Base-by-base conservation (phyloP, 1,140 invertebrate species). In the Camponotus floridanus region DNA sequence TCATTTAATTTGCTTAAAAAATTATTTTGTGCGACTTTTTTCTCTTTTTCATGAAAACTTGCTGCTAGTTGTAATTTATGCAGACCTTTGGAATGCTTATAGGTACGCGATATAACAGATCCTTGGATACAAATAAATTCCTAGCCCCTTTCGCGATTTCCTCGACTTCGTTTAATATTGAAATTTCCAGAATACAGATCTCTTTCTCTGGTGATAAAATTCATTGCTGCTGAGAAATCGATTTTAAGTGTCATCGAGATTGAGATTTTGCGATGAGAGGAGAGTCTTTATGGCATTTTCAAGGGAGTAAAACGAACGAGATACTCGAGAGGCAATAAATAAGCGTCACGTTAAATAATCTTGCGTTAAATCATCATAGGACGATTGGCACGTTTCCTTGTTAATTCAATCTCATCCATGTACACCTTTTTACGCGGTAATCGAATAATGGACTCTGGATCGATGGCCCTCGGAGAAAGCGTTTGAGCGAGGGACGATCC, bases 361-460 rank as follows among this genome's bases (percentile, higher is more conserved):
- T 71, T 48, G 67, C 67, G 48, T 81, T 61, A 81, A 81, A 81
- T 61, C 61, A 81, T 81, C 67, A 73, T 73, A 73, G 6, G 39
- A 26, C 26, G 67, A 73, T 42, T 73, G 67, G 73, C 65, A 71
- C 79, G 79, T 73, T 73, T 21, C 39, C 21, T 11, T 68, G 55
- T 73, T 81, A 81, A 81, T 73, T 81, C 67, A 81, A 81, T 81
- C 65, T 18, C 65, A 51, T 31, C 42, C 36, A 18, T 45, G 18
- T 71, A 71, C 39, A 73, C 67, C n/a, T 73, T 61, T n/a, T 67
- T 73, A 45, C 45, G 67, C 55, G 67, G 55, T 67, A 73, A 81
- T 81, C 79, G 67, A 70, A 81, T 81, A 81, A 81, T 73, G 79
- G 79, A 81, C 67, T 55, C 15, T 39, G 13, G 79, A 81, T 81